Conservation (phyloP, 2,888 invertebrate genomes). For the Frankliniella intonsa region DNA sequence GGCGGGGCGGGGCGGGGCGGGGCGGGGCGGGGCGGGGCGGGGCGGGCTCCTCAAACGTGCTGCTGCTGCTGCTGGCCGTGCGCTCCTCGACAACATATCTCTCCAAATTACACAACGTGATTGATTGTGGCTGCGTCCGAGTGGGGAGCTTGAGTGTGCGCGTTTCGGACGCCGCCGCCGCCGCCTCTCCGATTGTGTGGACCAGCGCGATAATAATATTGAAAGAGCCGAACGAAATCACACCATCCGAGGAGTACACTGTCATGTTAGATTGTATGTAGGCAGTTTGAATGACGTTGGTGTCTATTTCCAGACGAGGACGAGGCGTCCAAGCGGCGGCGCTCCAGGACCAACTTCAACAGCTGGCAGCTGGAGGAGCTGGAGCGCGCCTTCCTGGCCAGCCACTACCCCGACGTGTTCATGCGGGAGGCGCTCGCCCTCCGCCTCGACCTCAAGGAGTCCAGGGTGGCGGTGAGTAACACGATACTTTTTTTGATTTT, state of each 20-base stretch:
- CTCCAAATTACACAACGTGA: slow-evolving; percentile 19
- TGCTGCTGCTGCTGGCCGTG: background rate
- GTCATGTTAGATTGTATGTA: background rate
- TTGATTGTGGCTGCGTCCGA: background rate
- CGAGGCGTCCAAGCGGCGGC: slow-evolving; percentile 71
- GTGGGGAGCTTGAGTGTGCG: background rate
- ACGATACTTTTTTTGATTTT: background rate
- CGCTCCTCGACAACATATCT: background rate
- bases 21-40: too few relatives aligned
- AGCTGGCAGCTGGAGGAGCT: slow-evolving; percentile 88
- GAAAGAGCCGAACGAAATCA: background rate
- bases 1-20: too few relatives aligned
- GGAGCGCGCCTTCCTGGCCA: slow-evolving; percentile 91
- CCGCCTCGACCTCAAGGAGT: slow-evolving; percentile 94
- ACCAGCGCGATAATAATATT: too few relatives aligned
- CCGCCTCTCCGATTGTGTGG: background rate
- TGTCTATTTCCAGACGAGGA: slow-evolving; percentile 51
- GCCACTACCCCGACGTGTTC: slow-evolving; percentile 97
- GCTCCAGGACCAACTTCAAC: slow-evolving; percentile 91
- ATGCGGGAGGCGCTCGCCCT: slow-evolving; percentile 97
- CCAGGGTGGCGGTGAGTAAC: slow-evolving; percentile 90
- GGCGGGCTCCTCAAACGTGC: too few relatives aligned
- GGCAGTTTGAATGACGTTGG: background rate
- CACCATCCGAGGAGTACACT: background rate
- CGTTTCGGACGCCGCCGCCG: background rate